These are phyloP conservation scores for Orientallactaga bullata DNA, from an alignment of 2,113 vertebrate species.

Conservation along the genomic window DNA sequence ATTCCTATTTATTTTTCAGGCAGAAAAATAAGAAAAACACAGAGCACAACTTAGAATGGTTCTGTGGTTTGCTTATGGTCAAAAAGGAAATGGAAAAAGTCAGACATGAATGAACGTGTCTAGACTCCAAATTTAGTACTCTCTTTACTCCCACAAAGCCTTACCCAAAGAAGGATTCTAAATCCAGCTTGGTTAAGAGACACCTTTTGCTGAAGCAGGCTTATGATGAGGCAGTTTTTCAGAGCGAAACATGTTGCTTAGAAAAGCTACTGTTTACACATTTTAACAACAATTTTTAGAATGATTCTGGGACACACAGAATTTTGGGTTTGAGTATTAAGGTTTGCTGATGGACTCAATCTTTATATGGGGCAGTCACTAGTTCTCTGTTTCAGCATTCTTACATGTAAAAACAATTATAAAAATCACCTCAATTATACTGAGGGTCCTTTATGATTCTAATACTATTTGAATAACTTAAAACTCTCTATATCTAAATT, in stretches of 20 bases:
- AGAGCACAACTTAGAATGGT: conserved; percentile 40
- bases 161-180: conserved; percentile 59
- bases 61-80: conserved; percentile 64
- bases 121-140: conserved; percentile 71
- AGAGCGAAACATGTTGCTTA: conserved; percentile 42
- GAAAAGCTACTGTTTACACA: conserved; percentile 45
- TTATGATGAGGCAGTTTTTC: conserved; percentile 31
- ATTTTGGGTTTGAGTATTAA: conserved; percentile 12
- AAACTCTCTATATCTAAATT: not conserved
- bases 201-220: conserved; percentile 26
- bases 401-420: not conserved
- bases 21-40: not conserved
- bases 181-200: conserved; percentile 60
- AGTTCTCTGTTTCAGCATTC: conserved; percentile 19
- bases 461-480: not conserved
- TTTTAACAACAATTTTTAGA: conserved; percentile 51
- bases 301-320: conserved; percentile 18
- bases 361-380: not conserved
- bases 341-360: not conserved
- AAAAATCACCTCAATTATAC: conserved; percentile 24
- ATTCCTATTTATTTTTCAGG: conserved; percentile 11
- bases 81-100: conserved; percentile 76
- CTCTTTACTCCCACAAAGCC: conserved; percentile 52
- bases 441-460: conserved; percentile 21
- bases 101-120: conserved; percentile 59